Conservation (phyloP, 2,888 invertebrate species). For the Dynastes maya region DNA sequence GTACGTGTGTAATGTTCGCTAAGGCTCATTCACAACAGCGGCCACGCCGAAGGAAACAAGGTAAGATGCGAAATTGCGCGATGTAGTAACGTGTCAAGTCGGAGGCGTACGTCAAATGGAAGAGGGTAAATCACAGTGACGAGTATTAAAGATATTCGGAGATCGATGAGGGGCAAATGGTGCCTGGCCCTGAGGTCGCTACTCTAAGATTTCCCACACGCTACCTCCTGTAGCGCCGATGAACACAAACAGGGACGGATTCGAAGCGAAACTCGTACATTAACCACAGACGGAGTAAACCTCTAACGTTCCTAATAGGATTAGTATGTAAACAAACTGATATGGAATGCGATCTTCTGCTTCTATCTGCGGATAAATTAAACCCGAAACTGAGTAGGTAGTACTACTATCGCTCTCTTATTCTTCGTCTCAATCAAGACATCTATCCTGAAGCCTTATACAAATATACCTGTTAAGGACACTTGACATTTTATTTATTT, state of each 20-base stretch:
- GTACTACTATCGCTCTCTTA: too few relatives aligned
- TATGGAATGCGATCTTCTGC: too few relatives aligned
- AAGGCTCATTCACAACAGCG: neutral
- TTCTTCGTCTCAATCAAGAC: too few relatives aligned
- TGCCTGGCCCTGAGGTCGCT: conserved; percentile 55
- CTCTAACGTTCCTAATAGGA: too few relatives aligned
- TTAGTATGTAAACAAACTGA: too few relatives aligned
- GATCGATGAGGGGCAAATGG: conserved; percentile 56
- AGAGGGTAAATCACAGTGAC: conserved; percentile 53
- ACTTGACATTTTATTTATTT: too few relatives aligned
- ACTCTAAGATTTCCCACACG: conserved; percentile 37
- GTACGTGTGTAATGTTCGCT: neutral
- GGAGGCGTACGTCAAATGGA: conserved; percentile 36
- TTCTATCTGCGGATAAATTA: too few relatives aligned
- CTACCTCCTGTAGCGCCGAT: conserved; percentile 19
- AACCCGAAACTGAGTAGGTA: too few relatives aligned
- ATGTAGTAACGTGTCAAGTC: conserved; percentile 18
- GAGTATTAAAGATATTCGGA: conserved; percentile 52
- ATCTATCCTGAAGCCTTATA: too few relatives aligned
- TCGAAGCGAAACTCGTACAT: conserved; percentile 7
- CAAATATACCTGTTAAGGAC: too few relatives aligned
- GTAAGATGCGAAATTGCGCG: conserved; percentile 3
- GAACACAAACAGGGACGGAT: conserved; percentile 18
- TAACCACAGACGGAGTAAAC: neutral
- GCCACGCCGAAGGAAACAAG: neutral